Evolutionary conservation across 1,140 invertebrate genomes (phyloP).

Genomic region (Zaprionus tsacasi): DNA sequence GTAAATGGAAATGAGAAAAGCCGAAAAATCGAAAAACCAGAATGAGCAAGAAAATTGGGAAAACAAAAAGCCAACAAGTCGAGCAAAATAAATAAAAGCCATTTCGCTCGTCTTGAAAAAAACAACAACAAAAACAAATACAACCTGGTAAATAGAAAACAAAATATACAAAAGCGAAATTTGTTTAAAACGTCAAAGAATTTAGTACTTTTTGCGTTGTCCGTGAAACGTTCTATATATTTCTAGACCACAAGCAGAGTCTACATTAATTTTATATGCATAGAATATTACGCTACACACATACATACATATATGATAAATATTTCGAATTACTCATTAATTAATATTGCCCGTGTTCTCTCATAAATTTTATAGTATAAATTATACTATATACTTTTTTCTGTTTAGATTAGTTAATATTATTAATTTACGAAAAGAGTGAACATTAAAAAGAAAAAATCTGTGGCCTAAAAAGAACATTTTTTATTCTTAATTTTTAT

Average conservation of each 20-base stretch:
- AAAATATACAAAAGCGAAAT: conserved; percentile 53
- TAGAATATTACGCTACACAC: neutral
- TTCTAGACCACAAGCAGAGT: conserved; percentile 15
- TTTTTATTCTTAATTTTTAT: no score
- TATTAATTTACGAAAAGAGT: neutral
- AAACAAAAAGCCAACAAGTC: conserved; percentile 54
- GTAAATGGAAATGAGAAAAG: conserved; percentile 66
- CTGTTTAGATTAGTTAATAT: conserved; percentile 2
- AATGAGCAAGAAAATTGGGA: conserved; percentile 44
- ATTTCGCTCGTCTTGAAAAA: conserved; percentile 42
- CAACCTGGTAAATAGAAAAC: conserved; percentile 23
- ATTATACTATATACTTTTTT: neutral
- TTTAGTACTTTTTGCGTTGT: conserved; percentile 65
- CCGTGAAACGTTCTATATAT: conserved; percentile 42
- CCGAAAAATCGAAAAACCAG: conserved; percentile 42
- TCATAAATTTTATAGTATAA: conserved; percentile 18
- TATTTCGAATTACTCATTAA: conserved; percentile 32
- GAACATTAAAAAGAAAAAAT: no score
- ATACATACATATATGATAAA: conserved; percentile 7
- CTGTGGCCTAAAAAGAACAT: no score
- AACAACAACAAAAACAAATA: conserved; percentile 32
- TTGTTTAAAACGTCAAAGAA: conserved; percentile 73
- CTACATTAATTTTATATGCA: conserved; percentile 6
- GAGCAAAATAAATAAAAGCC: conserved; percentile 74
- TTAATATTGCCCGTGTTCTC: conserved; percentile 28